Evolutionary conservation across 1,140 invertebrate species (phyloP).

Genomic region (Zaprionus africanus): DNA sequence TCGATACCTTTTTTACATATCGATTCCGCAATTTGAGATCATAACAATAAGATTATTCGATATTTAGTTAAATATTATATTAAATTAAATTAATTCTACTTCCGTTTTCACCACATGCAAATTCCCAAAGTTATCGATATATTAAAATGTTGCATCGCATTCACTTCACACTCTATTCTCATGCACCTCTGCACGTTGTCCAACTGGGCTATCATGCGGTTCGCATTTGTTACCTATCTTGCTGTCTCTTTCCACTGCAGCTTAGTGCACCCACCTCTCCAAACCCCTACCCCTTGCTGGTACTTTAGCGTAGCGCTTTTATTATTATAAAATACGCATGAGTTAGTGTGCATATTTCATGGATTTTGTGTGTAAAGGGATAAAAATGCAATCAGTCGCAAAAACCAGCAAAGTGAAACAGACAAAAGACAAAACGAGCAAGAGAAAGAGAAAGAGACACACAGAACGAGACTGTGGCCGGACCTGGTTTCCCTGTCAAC

Average conservation of each 20-base stretch:
- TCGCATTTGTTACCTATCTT: background rate
- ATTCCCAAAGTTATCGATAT: too few relatives aligned
- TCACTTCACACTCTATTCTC: background rate
- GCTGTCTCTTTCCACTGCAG: background rate
- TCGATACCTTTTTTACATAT: too few relatives aligned
- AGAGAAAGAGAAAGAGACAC: background rate
- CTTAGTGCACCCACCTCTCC: background rate
- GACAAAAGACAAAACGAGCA: conserved; percentile 49
- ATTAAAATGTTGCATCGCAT: background rate
- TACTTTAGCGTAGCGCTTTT: conserved; percentile 65
- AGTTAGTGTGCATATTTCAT: conserved; percentile 83
- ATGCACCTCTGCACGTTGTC: background rate
- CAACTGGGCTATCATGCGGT: background rate
- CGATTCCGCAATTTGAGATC: too few relatives aligned
- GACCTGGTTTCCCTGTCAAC: conserved; percentile 1
- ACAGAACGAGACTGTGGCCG: background rate
- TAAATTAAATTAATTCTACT: too few relatives aligned
- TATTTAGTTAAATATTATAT: too few relatives aligned
- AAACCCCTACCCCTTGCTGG: conserved; percentile 11
- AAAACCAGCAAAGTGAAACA: conserved; percentile 81
- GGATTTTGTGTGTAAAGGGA: conserved; percentile 81
- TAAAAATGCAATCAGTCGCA: conserved; percentile 82
- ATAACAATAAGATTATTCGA: too few relatives aligned
- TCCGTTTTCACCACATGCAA: too few relatives aligned
- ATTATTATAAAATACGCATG: conserved; percentile 83